Conservation (phyloP, 2,888 invertebrate genomes). For the Tipula vernalis region DNA sequence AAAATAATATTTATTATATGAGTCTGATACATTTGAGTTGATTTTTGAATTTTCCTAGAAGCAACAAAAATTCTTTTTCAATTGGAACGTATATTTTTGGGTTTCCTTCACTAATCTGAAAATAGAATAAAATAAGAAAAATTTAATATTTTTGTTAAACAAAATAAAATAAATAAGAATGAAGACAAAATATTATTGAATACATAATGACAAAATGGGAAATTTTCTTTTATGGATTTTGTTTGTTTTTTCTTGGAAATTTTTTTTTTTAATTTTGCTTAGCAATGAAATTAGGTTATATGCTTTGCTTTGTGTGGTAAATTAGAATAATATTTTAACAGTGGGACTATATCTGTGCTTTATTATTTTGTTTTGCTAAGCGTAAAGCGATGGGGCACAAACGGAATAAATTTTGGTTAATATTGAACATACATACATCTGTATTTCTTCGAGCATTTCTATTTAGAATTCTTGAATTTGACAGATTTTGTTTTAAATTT, state of each 20-base stretch:
- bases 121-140: not conserved
- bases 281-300: not conserved
- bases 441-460: too few relatives aligned
- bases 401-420: too few relatives aligned
- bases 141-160: not conserved
- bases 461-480: too few relatives aligned
- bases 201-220: not conserved
- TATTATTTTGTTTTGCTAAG: not conserved
- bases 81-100: not conserved
- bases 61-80: not conserved
- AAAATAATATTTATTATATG: not conserved
- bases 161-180: not conserved
- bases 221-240: not conserved
- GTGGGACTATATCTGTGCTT: not conserved
- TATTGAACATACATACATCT: too few relatives aligned
- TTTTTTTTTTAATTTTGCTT: not conserved
- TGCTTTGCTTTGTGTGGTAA: not conserved
- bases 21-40: not conserved
- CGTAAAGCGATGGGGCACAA: not conserved
- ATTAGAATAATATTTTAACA: not conserved
- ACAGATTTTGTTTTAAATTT: too few relatives aligned
- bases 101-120: not conserved
- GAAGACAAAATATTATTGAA: not conserved
- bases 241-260: not conserved
- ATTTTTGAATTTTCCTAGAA: not conserved